Evolutionary conservation across 2,888 invertebrate genomes (phyloP).

Genomic region (Branchipolynoe longqiensis): DNA sequence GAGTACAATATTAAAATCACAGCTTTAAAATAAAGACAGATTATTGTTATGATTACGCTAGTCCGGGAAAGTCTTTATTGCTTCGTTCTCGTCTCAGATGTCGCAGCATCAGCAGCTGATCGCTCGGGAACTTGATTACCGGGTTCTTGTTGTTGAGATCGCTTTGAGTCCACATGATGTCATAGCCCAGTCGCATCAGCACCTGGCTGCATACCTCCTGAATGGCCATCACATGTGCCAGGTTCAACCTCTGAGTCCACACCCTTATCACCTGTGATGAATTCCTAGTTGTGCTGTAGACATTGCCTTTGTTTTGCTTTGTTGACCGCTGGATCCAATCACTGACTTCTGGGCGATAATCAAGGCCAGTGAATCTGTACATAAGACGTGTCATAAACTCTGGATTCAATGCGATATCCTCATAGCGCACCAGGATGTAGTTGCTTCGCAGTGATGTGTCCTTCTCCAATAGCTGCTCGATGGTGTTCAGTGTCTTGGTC

Average conservation of each 20-base stretch:
- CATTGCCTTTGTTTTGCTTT: background rate
- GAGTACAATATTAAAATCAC: too few species aligned
- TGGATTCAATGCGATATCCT: slow-evolving; percentile 37
- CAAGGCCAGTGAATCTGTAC: slow-evolving; percentile 22
- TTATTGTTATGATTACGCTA: too few species aligned
- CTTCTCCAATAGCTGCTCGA: background rate
- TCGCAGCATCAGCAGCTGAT: background rate
- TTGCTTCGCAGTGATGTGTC: background rate
- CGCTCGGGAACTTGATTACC: background rate
- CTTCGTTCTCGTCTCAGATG: too few species aligned
- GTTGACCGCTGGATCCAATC: slow-evolving; percentile 21
- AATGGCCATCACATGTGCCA: background rate
- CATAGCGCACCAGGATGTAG: slow-evolving; percentile 23
- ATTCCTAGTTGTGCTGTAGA: background rate
- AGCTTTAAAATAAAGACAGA: too few species aligned
- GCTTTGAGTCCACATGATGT: background rate
- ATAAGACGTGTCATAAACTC: background rate
- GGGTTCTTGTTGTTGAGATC: slow-evolving; percentile 15
- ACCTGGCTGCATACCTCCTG: background rate
- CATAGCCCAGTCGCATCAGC: slow-evolving; percentile 16
- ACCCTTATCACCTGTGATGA: background rate
- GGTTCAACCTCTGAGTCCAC: background rate
- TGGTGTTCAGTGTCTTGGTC: background rate
- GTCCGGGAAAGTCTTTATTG: too few species aligned
- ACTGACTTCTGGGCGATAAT: background rate